Evolutionary conservation across 2,888 invertebrate genomes (phyloP).

Genomic region (Acanthosepion pharaonis): DNA sequence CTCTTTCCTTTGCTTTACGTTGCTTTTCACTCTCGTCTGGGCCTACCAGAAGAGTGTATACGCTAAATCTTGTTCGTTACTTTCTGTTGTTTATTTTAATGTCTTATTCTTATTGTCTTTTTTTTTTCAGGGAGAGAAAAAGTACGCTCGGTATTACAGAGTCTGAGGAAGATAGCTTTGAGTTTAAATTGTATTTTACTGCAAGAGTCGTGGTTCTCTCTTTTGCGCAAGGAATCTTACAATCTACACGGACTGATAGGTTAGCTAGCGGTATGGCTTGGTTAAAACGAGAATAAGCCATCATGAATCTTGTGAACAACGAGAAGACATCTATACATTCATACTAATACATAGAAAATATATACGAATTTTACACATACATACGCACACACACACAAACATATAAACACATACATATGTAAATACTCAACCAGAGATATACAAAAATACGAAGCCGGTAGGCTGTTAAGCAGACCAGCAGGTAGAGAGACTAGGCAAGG

Average conservation of each 20-base stretch:
- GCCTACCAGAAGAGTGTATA: slow-evolving; percentile 21
- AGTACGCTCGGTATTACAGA: neutral
- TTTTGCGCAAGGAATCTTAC: neutral
- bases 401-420: neutral
- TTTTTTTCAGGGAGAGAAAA: neutral
- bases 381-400: neutral
- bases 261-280: neutral
- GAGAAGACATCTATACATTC: neutral
- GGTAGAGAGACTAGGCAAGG: neutral
- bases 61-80: neutral
- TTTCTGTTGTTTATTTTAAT: neutral
- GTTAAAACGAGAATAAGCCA: neutral
- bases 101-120: neutral
- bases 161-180: neutral
- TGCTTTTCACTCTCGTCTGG: neutral
- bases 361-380: neutral
- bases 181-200: neutral
- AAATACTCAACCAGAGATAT: neutral
- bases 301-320: neutral
- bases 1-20: neutral
- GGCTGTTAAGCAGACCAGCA: neutral
- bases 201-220: neutral
- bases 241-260: neutral
- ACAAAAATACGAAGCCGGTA: neutral
- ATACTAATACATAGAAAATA: neutral